These are phyloP conservation scores for Hesperophylax magnus DNA, from an alignment of 1,140 invertebrate genomes.

Conservation along the genomic window DNA sequence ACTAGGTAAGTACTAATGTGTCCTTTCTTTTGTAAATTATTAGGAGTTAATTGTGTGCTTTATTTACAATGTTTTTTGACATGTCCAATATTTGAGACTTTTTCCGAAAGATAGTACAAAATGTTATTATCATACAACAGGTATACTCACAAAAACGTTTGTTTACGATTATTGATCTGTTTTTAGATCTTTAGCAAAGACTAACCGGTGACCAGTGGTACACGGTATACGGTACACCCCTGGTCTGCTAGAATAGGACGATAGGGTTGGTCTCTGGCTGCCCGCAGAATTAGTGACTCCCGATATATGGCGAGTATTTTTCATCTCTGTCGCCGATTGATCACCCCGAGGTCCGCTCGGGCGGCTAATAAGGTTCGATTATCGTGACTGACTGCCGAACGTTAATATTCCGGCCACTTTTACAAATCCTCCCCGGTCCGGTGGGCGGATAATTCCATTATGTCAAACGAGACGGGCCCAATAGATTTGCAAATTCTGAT, in stretches of 20 bases:
- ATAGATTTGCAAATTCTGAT: background rate
- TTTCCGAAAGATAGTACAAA: no score
- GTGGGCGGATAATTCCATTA: conserved; percentile 32
- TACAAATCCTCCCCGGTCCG: conserved; percentile 16
- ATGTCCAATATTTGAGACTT: no score
- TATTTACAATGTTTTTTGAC: no score
- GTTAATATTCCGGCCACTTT: conserved; percentile 29
- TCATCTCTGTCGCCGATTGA: conserved; percentile 21
- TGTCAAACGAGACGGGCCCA: background rate
- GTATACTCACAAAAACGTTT: no score
- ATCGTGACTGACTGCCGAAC: conserved; percentile 27
- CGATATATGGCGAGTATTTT: conserved; percentile 32
- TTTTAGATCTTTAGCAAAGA: no score
- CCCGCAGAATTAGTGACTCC: conserved; percentile 26
- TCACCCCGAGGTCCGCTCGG: conserved; percentile 15
- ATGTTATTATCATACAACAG: no score
- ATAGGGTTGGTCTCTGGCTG: background rate
- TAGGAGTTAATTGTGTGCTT: no score
- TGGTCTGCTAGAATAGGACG: background rate
- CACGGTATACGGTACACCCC: no score
- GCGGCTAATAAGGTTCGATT: conserved; percentile 37
- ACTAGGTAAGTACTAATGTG: no score
- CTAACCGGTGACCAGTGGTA: no score
- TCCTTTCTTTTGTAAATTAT: no score
- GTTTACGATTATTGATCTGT: no score